These are phyloP conservation scores for Lucilia sericata DNA, from an alignment of 1,140 invertebrate genomes.

Conservation along the genomic window DNA sequence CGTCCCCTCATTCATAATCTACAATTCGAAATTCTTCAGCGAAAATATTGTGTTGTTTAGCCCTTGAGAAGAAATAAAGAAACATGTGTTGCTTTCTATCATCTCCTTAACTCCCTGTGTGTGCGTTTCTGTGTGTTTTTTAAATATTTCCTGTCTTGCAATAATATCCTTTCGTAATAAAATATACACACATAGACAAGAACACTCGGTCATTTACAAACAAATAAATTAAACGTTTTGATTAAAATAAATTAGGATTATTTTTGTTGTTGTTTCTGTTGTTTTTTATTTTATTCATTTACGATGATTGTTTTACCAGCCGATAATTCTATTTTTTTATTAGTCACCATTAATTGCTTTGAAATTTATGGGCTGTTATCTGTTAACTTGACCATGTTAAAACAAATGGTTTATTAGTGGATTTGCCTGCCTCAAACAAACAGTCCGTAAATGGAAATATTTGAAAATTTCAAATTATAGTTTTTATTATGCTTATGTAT, in stretches of 20 bases:
- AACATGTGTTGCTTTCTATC: neutral
- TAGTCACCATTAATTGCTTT: constrained; percentile 37
- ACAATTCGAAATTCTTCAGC: neutral
- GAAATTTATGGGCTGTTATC: constrained; percentile 35
- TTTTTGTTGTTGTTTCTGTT: constrained; percentile 14
- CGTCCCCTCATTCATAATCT: neutral
- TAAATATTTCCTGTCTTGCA: neutral
- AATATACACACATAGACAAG: neutral
- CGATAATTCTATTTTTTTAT: constrained; percentile 38
- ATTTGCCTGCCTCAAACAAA: neutral
- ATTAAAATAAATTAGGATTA: constrained; percentile 38
- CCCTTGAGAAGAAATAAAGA: neutral
- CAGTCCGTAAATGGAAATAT: neutral
- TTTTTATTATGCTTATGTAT: neutral
- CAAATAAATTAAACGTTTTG: constrained; percentile 39
- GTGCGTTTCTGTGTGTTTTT: constrained; percentile 1
- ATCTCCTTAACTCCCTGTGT: neutral
- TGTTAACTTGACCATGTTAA: neutral
- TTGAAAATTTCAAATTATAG: neutral
- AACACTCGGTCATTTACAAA: neutral
- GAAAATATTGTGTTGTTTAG: neutral
- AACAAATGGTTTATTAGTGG: constrained; percentile 30
- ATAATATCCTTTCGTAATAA: neutral
- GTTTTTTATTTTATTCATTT: constrained; percentile 3
- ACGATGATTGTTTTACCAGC: constrained; percentile 10